Evolutionary conservation across 2,797 vertebrate species (phyloP).

Genomic region (Syngnathus acus): DNA sequence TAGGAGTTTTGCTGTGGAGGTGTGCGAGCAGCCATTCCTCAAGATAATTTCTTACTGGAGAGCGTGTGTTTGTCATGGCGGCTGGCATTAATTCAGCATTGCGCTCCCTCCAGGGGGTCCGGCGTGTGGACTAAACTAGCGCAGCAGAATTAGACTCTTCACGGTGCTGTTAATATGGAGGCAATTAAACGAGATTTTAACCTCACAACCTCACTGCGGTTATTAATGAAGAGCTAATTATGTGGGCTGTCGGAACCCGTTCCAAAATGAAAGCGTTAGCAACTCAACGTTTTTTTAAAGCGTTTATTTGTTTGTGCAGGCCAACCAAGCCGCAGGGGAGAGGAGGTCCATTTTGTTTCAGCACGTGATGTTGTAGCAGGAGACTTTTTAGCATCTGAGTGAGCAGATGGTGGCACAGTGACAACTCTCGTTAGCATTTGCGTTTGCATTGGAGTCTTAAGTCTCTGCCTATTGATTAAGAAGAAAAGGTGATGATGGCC

Average conservation of each 20-base stretch:
- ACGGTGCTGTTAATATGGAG: slow-evolving; percentile 99
- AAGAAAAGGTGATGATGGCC: no score
- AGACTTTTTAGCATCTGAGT: no score
- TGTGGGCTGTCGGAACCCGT: slow-evolving; percentile 3
- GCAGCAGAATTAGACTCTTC: slow-evolving; percentile 96
- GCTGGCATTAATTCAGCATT: slow-evolving; percentile 95
- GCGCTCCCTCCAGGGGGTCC: slow-evolving; percentile 85
- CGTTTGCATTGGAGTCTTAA: no score
- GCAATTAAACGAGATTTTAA: slow-evolving; percentile 99
- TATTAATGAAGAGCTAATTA: slow-evolving; percentile 16
- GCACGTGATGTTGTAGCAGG: no score
- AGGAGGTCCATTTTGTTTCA: no score
- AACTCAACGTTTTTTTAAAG: background rate
- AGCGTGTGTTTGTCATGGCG: slow-evolving; percentile 81
- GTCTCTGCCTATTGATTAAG: no score
- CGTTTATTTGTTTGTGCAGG: no score
- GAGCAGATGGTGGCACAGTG: no score
- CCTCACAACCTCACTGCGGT: slow-evolving; percentile 89
- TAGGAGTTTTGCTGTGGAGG: slow-evolving; percentile 2
- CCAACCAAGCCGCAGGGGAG: no score
- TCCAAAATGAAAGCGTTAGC: background rate
- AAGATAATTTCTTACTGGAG: slow-evolving; percentile 88
- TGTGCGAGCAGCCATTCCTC: slow-evolving; percentile 74
- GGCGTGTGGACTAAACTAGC: slow-evolving; percentile 79
- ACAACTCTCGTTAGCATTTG: no score